Conservation (phyloP, 2,888 invertebrate genomes). For the Cheilosia impressa region DNA sequence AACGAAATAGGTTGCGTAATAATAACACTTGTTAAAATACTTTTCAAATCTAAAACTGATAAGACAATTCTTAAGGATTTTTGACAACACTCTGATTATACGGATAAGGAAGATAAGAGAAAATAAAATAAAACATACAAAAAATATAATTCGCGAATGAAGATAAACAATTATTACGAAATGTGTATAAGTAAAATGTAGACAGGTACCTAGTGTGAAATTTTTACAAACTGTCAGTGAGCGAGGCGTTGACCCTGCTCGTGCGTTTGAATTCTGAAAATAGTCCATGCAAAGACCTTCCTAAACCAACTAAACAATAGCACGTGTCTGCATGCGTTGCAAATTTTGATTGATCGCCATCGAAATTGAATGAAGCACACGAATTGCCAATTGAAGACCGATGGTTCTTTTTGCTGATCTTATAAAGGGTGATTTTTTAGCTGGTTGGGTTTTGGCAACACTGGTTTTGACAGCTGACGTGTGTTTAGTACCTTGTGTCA, state of each 20-base stretch:
- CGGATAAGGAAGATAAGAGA: slow-evolving; percentile 27
- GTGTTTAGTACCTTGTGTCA: too few relatives aligned
- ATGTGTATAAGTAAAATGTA: background rate
- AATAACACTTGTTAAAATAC: background rate
- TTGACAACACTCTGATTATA: slow-evolving; percentile 27
- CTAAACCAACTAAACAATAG: background rate
- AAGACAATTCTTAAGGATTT: slow-evolving; percentile 1
- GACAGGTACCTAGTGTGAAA: background rate
- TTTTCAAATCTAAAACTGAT: slow-evolving; percentile 3
- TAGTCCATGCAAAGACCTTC: background rate
- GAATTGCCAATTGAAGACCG: too few relatives aligned
- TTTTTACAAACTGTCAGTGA: background rate
- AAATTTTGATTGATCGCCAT: background rate
- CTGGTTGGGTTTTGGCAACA: too few relatives aligned
- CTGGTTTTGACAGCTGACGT: too few relatives aligned
- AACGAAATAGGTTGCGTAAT: background rate
- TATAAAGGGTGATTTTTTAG: too few relatives aligned
- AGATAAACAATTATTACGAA: slow-evolving; percentile 13
- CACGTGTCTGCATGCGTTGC: background rate
- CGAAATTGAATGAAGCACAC: background rate
- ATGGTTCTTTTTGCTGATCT: background rate
- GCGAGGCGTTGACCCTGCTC: background rate
- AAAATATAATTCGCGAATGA: background rate
- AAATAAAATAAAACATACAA: background rate
- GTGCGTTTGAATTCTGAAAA: slow-evolving; percentile 22